Evolutionary conservation across 2,888 invertebrate genomes (phyloP), one percentile per base, ranked within the genome.

Genomic region (Stenodera caucasica): DNA sequence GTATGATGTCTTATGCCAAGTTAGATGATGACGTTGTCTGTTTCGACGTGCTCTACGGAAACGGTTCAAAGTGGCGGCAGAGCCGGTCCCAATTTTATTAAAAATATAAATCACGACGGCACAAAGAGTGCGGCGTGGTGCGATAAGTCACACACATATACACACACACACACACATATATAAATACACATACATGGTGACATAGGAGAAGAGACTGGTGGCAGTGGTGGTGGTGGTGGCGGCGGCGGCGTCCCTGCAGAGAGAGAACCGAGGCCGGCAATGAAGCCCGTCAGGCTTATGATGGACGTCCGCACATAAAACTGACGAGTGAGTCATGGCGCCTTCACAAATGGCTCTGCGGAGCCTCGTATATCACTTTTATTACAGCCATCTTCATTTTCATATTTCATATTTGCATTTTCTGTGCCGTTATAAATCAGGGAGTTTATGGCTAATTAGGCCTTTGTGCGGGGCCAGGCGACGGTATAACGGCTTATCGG

Each of bases 301-400:
- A 88, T 86, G 84, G 88, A 88, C 88, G 86, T 87, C 85, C 82
- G 82, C 79, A 84, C 84, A 87, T 87, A 88, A 87, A 87, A 84
- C 87, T 88, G 88, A 88, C 88, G 88, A 88, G 86, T 84, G 86
- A 84, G 81, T 82, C 81, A 84, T 81, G 84, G 84, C 84, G 84
- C 85, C 84, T 85, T 83, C 83, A 84, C 85, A 85, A 88, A 88
- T 87, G 88, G 88, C 88, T 84, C 88, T 86, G 85, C 85, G 85
- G 88, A 87, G 88, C 85, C 86, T 85, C 85, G 84, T 88, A 88
- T 87, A 88, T 88, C 88, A 88, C 86, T 88, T 88, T 88, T 88
- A 88, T 88, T 88, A 88, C 87, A 86, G 87, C 81, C 82, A 82
- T 82, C 82, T 82, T 82, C 82, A 83, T 83, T 82, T 83, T 83